Conservation (phyloP, 30 jellyfish, hydroid and myxozoan species). For the Chrysaora quinquecirrha region DNA sequence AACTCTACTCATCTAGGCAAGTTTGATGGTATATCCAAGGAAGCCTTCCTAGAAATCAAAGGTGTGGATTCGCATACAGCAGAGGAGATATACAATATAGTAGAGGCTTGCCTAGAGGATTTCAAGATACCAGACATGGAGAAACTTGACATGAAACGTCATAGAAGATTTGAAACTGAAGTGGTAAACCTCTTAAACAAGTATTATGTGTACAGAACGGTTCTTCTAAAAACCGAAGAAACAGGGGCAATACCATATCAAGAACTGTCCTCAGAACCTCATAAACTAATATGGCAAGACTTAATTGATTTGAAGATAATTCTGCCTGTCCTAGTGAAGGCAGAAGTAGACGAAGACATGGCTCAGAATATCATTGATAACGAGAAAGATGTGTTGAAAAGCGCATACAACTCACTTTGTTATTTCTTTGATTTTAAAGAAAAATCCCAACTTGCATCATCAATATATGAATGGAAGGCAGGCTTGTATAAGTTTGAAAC, state of each 20-base stretch:
- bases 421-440: slow-evolving; percentile 12
- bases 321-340: neutral
- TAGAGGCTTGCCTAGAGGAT: no score
- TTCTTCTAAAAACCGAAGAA: neutral
- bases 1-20: no score
- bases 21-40: no score
- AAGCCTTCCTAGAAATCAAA: no score
- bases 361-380: slow-evolving; percentile 12
- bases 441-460: neutral
- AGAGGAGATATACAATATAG: no score
- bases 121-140: neutral
- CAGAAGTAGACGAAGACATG: neutral
- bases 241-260: slow-evolving; percentile 18
- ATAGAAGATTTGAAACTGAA: slow-evolving; percentile 18
- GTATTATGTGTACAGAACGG: slow-evolving; percentile 5
- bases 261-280: slow-evolving; percentile 13
- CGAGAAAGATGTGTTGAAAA: neutral
- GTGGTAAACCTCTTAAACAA: slow-evolving; percentile 6
- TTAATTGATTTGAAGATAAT: slow-evolving; percentile 12
- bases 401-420: neutral
- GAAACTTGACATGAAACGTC: neutral
- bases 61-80: no score
- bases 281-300: slow-evolving; percentile 25
- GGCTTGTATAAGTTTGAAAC: neutral
- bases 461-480: slow-evolving; percentile 1